Conservation (phyloP, 1,140 invertebrate genomes). For the Cecropterus lyciades region DNA sequence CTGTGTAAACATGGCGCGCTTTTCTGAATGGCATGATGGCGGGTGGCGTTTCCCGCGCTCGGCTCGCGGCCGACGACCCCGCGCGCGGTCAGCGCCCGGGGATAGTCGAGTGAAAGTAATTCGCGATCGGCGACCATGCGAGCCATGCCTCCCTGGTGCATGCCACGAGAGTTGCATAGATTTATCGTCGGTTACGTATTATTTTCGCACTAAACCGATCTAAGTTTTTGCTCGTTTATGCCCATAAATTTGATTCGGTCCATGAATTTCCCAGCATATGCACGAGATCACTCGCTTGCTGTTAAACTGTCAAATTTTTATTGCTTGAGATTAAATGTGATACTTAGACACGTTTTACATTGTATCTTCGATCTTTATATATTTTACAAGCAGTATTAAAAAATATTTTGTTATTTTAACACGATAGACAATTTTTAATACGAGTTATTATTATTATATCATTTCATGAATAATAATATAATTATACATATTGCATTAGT, state of each 20-base stretch:
- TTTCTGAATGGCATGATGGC: conserved; percentile 78
- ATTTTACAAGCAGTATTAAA: too few species aligned
- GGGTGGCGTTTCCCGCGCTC: conserved; percentile 72
- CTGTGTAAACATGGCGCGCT: conserved; percentile 81
- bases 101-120: conserved; percentile 83
- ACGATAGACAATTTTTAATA: too few species aligned
- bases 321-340: conserved; percentile 9
- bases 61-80: conserved; percentile 69
- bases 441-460: too few species aligned
- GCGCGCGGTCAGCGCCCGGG: conserved; percentile 78
- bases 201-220: conserved; percentile 37
- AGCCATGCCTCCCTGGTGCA: conserved; percentile 73
- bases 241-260: conserved; percentile 17
- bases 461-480: too few species aligned
- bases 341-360: background rate
- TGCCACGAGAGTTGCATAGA: conserved; percentile 48
- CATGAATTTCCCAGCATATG: conserved; percentile 12
- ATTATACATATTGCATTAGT: too few species aligned
- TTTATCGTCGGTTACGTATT: conserved; percentile 48
- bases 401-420: too few species aligned
- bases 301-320: conserved; percentile 24
- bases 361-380: background rate
- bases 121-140: conserved; percentile 73
- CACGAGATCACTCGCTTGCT: conserved; percentile 12
- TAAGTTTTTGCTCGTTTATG: conserved; percentile 18